phyloP scores from a whole-genome alignment of 2,113 vertebrate species.

The Bubo bubo region DNA sequence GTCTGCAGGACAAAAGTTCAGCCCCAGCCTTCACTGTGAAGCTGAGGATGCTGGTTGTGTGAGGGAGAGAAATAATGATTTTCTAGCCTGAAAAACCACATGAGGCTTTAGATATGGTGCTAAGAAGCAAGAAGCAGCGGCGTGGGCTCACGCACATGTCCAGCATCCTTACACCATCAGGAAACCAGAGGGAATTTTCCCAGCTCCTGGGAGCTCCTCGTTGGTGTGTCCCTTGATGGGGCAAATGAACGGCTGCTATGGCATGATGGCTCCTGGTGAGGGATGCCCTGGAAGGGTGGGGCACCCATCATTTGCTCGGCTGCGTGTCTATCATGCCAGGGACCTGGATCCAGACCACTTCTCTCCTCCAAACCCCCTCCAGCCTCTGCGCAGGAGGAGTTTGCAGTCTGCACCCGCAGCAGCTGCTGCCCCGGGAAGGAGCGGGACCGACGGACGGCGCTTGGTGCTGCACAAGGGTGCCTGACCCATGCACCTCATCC shows the following conservation, averaged over 20 bases:
- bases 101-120: not conserved
- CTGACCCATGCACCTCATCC: not conserved
- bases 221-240: accelerated
- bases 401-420: not conserved
- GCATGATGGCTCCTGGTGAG: accelerated
- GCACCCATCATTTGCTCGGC: accelerated
- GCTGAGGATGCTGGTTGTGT: not conserved
- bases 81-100: not conserved
- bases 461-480: not conserved
- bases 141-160: accelerated
- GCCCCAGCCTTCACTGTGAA: not conserved
- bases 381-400: not conserved
- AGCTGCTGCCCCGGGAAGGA: not conserved
- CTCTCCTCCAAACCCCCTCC: not conserved
- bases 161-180: not conserved
- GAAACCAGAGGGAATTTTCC: not conserved
- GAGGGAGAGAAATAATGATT: not conserved
- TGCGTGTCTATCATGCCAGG: not conserved
- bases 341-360: not conserved
- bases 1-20: not conserved
- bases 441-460: accelerated
- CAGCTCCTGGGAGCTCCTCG: not conserved
- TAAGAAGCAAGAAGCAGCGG: accelerated
- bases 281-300: not conserved
- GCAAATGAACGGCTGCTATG: accelerated